A percentile compares a stretch with the other conserved stretches of the same genome.
These are phyloP conservation scores for Actinemys pallida DNA, from an alignment of 2,113 vertebrate genomes.

Conservation along the genomic window DNA sequence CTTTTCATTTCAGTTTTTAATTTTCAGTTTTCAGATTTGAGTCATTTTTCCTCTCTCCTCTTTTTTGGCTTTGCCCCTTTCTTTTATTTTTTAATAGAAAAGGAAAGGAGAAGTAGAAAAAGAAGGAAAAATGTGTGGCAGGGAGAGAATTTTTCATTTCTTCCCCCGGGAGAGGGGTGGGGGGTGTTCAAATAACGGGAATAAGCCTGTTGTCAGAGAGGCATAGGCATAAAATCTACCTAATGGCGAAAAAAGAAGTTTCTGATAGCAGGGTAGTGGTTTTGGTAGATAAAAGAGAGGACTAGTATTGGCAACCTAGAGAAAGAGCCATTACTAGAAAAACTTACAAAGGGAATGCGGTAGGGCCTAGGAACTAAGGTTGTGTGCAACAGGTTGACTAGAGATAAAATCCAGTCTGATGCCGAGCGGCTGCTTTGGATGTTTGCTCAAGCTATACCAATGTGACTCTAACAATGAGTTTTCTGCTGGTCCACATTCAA, in stretches of 20 bases:
- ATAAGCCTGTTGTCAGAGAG: neutral
- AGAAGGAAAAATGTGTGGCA: neutral
- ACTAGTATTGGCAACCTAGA: neutral
- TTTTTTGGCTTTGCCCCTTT: neutral
- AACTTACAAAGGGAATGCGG: neutral
- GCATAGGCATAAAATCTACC: neutral
- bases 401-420: conserved; percentile 57
- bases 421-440: conserved; percentile 58
- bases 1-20: neutral
- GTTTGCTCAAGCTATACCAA: conserved; percentile 67
- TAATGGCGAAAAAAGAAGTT: neutral
- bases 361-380: neutral
- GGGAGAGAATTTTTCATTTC: neutral
- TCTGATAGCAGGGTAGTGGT: neutral
- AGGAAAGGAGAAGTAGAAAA: neutral
- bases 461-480: conserved; percentile 45
- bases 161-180: no score
- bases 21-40: neutral
- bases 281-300: neutral
- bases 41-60: neutral
- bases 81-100: neutral
- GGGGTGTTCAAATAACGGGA: neutral
- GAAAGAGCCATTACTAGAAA: neutral
- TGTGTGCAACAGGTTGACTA: conserved; percentile 26
- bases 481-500: conserved; percentile 60